Evolutionary conservation across 2,113 vertebrate species (phyloP).

Genomic region (Otolemur garnettii): DNA sequence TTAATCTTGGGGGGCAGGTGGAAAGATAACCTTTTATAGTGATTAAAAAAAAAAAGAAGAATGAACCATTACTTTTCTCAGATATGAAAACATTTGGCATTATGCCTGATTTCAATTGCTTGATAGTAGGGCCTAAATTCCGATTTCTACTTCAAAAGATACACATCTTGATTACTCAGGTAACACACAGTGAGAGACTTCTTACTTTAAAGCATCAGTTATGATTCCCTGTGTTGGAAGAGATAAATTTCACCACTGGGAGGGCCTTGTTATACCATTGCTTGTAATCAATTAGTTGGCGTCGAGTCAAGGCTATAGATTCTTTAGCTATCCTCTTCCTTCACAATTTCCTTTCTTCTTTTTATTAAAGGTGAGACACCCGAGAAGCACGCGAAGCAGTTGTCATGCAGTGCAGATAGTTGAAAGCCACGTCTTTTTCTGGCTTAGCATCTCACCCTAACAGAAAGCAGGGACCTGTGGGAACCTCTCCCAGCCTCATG

Average conservation of each 20-base stretch:
- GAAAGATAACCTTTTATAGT: neutral
- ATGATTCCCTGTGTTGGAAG: slow-evolving; percentile 16
- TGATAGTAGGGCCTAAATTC: slow-evolving; percentile 7
- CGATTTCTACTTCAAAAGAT: slow-evolving; percentile 22
- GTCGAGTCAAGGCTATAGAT: slow-evolving; percentile 5
- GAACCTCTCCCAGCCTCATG: neutral
- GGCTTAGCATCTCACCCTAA: neutral
- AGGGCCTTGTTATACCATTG: slow-evolving; percentile 58
- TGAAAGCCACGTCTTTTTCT: slow-evolving; percentile 14
- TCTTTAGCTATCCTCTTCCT: slow-evolving; percentile 54
- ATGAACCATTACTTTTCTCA: neutral
- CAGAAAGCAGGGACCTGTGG: neutral
- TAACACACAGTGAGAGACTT: slow-evolving; percentile 33
- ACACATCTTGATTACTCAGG: slow-evolving; percentile 61
- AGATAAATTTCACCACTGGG: slow-evolving; percentile 29
- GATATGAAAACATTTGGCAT: neutral
- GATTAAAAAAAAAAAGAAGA: neutral
- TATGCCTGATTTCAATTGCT: slow-evolving; percentile 60
- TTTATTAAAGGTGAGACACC: slow-evolving; percentile 67
- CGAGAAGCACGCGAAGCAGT: slow-evolving; percentile 24
- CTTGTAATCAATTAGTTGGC: slow-evolving; percentile 50
- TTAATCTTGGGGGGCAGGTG: neutral
- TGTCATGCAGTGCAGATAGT: slow-evolving; percentile 17
- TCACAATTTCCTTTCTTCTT: slow-evolving; percentile 61
- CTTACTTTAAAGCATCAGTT: slow-evolving; percentile 59